Percentiles rank a stretch among this genome's conserved stretches.
phyloP scores from a whole-genome alignment of 2,797 vertebrate genomes.

The Megalops cyprinoides region DNA sequence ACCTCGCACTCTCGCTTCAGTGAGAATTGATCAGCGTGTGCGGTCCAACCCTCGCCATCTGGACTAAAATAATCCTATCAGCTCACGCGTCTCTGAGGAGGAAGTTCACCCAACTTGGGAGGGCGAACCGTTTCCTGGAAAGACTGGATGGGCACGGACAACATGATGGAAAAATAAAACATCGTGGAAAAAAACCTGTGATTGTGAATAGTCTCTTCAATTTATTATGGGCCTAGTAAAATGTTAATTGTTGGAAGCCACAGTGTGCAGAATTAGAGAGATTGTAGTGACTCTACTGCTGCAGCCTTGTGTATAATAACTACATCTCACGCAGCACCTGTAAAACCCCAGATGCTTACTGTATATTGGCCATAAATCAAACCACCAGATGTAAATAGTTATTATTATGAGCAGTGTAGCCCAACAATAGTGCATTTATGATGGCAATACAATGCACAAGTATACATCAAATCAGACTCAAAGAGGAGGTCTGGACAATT shows the following conservation, averaged over 20 bases:
- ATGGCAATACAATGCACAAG: background rate
- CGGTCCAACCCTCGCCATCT: slow-evolving; percentile 7
- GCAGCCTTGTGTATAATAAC: background rate
- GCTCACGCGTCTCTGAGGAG: background rate
- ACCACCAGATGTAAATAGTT: background rate
- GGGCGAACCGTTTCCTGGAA: background rate
- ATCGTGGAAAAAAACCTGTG: no score
- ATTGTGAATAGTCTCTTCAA: no score
- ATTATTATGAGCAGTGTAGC: background rate
- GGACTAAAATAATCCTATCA: slow-evolving; percentile 24
- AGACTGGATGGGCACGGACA: background rate
- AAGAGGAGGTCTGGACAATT: no score
- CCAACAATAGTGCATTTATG: background rate
- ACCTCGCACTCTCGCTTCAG: slow-evolving; percentile 11
- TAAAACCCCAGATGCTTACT: background rate
- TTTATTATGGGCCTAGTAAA: no score
- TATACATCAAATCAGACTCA: no score
- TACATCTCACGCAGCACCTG: no score
- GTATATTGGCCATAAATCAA: background rate
- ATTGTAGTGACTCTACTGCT: background rate
- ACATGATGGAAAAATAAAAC: background rate
- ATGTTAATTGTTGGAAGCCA: background rate
- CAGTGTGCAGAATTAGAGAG: no score
- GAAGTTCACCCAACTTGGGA: background rate
- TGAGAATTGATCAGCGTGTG: slow-evolving; percentile 3